Conservation (phyloP, 2,113 vertebrate genomes). For the Laticauda colubrina region DNA sequence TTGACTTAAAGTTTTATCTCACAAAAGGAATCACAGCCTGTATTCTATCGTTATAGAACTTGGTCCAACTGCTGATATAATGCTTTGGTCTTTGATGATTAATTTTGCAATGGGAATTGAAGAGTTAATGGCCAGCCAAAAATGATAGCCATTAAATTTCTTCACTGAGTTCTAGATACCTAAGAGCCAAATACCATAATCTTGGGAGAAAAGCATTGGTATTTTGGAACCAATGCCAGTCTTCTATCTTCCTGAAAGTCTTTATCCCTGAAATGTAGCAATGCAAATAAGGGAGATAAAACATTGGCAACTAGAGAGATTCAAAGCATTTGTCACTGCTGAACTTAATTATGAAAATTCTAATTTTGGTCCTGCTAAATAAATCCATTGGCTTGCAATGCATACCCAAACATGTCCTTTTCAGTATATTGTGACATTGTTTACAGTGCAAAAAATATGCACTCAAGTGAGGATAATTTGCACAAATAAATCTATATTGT, state of each 20-base stretch:
- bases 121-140: conserved; percentile 23
- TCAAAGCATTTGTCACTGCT: neutral
- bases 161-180: neutral
- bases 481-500: neutral
- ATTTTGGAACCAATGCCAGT: neutral
- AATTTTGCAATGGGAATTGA: neutral
- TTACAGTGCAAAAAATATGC: neutral
- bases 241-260: neutral
- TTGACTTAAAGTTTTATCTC: conserved; percentile 34
- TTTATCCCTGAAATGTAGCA: neutral
- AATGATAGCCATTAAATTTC: conserved; percentile 26
- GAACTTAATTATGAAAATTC: neutral
- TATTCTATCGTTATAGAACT: neutral
- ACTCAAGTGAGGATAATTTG: neutral
- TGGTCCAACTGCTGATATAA: neutral
- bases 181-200: neutral
- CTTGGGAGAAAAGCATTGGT: neutral
- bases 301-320: neutral
- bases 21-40: conserved; percentile 12
- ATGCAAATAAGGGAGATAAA: neutral
- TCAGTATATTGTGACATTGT: neutral
- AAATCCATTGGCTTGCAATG: neutral
- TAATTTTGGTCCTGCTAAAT: neutral
- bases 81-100: neutral
- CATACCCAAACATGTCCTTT: neutral